Evolutionary conservation across 2,113 vertebrate genomes (phyloP).

Genomic region (Barnardius zonarius): DNA sequence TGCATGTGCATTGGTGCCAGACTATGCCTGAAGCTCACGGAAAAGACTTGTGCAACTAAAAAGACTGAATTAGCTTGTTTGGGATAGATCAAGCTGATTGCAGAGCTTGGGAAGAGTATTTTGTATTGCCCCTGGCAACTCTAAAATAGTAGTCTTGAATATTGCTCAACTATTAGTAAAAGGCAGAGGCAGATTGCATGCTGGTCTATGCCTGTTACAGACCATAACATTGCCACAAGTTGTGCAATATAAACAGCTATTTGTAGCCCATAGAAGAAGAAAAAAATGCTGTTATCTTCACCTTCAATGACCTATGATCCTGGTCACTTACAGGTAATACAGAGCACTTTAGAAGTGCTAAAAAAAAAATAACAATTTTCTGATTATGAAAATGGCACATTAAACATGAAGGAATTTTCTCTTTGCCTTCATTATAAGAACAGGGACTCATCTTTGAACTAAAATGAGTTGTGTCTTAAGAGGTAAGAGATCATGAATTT

Average conservation of each 20-base stretch:
- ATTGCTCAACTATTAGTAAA: neutral
- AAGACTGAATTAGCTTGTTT: neutral
- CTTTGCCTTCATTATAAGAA: neutral
- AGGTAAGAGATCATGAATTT: neutral
- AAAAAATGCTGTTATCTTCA: neutral
- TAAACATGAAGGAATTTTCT: neutral
- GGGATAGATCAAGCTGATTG: neutral
- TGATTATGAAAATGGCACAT: neutral
- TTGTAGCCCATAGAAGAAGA: neutral
- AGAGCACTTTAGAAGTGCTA: neutral
- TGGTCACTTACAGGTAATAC: neutral
- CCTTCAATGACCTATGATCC: neutral
- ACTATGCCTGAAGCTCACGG: neutral
- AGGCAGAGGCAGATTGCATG: neutral
- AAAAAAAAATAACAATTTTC: neutral
- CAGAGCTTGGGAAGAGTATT: neutral
- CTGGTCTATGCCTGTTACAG: neutral
- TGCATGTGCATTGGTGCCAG: rapidly evolving
- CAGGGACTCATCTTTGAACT: neutral
- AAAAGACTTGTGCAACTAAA: neutral
- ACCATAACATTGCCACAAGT: neutral
- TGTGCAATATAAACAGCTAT: neutral
- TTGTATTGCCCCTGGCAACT: neutral
- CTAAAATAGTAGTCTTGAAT: neutral
- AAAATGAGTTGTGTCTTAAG: neutral